Conservation (phyloP, 2,888 invertebrate genomes). For the Strigamia transsilvanica region DNA sequence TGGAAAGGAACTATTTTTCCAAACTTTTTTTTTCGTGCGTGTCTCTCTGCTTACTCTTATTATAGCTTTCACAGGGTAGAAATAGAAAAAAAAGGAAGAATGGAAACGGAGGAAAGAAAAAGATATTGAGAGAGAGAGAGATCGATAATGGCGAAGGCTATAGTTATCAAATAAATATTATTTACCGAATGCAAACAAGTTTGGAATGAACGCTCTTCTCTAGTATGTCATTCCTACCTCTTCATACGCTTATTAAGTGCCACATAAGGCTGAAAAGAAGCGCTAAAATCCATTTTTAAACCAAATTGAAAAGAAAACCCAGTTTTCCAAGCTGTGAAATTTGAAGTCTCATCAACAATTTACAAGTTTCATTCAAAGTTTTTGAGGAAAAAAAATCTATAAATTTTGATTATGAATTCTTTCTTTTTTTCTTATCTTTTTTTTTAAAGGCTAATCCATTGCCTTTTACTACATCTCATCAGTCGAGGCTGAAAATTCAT, state of each 20-base stretch:
- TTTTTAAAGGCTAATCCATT: neutral
- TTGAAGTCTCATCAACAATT: neutral
- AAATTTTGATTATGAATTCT: neutral
- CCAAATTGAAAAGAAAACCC: neutral
- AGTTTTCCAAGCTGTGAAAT: neutral
- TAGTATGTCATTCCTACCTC: neutral
- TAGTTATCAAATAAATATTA: constrained; percentile 39
- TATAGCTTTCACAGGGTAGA: neutral
- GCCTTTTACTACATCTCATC: constrained; percentile 12
- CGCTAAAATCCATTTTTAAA: neutral
- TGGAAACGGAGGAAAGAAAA: neutral
- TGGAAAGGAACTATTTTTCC: neutral
- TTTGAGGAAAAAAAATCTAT: neutral
- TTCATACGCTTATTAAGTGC: neutral
- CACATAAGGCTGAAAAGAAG: neutral
- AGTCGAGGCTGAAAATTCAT: neutral
- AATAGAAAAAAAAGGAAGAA: neutral
- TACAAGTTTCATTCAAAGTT: neutral
- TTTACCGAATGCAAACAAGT: neutral
- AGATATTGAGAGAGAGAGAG: neutral
- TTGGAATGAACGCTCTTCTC: neutral
- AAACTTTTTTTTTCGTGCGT: neutral
- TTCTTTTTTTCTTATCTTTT: neutral
- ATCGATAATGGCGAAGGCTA: constrained; percentile 32
- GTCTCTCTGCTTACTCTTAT: constrained; percentile 1